A percentile compares a stretch with the other conserved stretches of the same genome.
These are phyloP conservation scores for Coryphaenoides rupestris DNA, from an alignment of 2,113 vertebrate species.

Conservation along the genomic window DNA sequence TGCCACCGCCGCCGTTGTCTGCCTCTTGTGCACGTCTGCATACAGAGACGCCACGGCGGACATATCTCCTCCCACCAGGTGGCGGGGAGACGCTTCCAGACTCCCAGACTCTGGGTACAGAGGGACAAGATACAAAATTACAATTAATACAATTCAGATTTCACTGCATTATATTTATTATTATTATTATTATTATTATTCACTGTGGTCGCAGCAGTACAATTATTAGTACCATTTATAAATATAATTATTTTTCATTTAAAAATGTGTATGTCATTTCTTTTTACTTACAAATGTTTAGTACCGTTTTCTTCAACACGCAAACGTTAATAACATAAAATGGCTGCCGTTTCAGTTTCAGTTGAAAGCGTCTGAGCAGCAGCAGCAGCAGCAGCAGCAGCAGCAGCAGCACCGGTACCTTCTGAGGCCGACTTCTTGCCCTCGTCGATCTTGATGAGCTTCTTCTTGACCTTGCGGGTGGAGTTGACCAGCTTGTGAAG, in stretches of 20 bases:
- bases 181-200: too few relatives aligned
- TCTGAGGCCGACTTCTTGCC: slow-evolving; percentile 81
- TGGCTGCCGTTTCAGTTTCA: too few relatives aligned
- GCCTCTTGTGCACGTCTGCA: slow-evolving; percentile 82
- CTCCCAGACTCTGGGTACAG: slow-evolving; percentile 46
- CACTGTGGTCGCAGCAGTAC: too few relatives aligned
- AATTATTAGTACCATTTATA: too few relatives aligned
- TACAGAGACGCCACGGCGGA: slow-evolving; percentile 78
- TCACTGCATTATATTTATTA: too few relatives aligned
- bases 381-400: not conserved
- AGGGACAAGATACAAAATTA: too few relatives aligned
- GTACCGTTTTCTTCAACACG: too few relatives aligned
- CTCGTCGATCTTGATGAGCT: slow-evolving; percentile 90
- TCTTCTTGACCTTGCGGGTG: slow-evolving; percentile 90
- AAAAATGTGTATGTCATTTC: too few relatives aligned
- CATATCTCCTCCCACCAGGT: slow-evolving; percentile 25
- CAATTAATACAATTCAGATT: not conserved
- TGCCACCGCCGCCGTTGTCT: slow-evolving; percentile 22
- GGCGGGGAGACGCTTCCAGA: slow-evolving; percentile 59
- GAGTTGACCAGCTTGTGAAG: slow-evolving; percentile 95
- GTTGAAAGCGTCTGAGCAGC: not conserved
- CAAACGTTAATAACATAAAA: too few relatives aligned
- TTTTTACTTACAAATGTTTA: too few relatives aligned
- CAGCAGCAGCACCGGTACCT: slow-evolving; percentile 65
- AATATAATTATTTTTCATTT: too few relatives aligned